Conservation (phyloP, 2,113 vertebrate genomes). For the Murina feae region DNA sequence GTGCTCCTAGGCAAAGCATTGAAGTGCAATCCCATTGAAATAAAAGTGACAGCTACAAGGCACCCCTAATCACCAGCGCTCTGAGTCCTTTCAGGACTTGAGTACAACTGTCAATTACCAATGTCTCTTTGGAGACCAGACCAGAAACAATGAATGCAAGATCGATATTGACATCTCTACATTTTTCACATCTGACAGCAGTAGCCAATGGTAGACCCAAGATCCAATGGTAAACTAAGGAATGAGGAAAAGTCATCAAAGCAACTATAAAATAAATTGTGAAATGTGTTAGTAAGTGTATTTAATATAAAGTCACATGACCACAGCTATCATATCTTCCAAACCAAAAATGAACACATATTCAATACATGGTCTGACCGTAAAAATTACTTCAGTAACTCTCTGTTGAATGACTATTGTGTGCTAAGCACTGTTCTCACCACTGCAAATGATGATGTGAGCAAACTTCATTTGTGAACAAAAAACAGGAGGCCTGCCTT, state of each 20-base stretch:
- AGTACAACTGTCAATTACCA: constrained; percentile 37
- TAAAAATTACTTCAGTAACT: constrained; percentile 1
- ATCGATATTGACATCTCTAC: neutral
- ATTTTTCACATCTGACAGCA: neutral
- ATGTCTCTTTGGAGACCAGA: constrained; percentile 45
- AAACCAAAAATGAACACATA: neutral
- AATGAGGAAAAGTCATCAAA: neutral
- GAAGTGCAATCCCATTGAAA: constrained; percentile 63
- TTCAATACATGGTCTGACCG: neutral
- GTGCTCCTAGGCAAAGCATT: constrained; percentile 54
- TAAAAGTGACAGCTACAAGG: constrained; percentile 27
- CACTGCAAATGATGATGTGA: neutral
- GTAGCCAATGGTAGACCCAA: neutral
- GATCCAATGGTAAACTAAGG: neutral
- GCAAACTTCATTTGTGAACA: neutral
- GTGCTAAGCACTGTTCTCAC: neutral
- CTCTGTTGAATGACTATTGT: neutral
- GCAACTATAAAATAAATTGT: neutral
- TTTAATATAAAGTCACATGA: neutral
- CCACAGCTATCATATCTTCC: neutral
- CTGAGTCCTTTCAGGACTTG: constrained; percentile 40
- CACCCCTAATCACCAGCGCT: constrained; percentile 35
- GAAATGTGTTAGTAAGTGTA: neutral
- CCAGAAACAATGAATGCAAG: constrained; percentile 53
- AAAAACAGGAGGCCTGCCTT: neutral